A percentile compares a stretch with the other conserved stretches of the same genome.
phyloP scores from a whole-genome alignment of 2,888 invertebrate species.

The Eupithecia subumbrata region DNA sequence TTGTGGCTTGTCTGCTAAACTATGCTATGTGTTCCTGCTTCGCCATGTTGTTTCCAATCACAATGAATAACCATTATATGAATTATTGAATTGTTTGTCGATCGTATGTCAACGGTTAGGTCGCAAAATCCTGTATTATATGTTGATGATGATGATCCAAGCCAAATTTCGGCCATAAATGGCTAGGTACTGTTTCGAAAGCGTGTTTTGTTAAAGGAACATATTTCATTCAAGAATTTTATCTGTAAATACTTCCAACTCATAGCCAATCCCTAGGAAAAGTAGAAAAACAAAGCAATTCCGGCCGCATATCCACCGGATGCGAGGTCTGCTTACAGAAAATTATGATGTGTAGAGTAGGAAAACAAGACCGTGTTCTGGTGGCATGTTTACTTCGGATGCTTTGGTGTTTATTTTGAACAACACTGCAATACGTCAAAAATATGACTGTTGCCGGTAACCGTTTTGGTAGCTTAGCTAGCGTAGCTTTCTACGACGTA shows the following conservation, averaged over 20 bases:
- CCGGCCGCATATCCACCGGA: constrained; percentile 60
- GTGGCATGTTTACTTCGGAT: constrained; percentile 62
- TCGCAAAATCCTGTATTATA: neutral
- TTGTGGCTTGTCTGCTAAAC: constrained; percentile 24
- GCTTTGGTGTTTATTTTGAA: constrained; percentile 56
- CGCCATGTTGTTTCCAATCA: neutral
- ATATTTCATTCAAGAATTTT: neutral
- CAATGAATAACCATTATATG: neutral
- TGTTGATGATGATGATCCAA: neutral
- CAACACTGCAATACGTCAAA: constrained; percentile 1
- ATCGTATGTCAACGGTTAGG: neutral
- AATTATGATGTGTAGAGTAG: constrained; percentile 68
- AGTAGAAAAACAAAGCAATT: constrained; percentile 75
- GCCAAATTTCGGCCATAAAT: neutral
- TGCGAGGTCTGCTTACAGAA: constrained; percentile 61
- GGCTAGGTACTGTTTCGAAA: neutral
- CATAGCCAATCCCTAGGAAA: constrained; percentile 14
- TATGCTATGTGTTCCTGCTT: constrained; percentile 15
- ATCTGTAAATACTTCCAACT: neutral
- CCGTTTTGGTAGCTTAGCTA: neutral
- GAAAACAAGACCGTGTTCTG: constrained; percentile 66
- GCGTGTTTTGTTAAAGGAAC: neutral
- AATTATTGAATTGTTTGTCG: neutral
- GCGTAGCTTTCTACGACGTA: neutral
- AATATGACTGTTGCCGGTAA: neutral